Conservation (phyloP, 2,797 vertebrate species). For the Artibeus lituratus region DNA sequence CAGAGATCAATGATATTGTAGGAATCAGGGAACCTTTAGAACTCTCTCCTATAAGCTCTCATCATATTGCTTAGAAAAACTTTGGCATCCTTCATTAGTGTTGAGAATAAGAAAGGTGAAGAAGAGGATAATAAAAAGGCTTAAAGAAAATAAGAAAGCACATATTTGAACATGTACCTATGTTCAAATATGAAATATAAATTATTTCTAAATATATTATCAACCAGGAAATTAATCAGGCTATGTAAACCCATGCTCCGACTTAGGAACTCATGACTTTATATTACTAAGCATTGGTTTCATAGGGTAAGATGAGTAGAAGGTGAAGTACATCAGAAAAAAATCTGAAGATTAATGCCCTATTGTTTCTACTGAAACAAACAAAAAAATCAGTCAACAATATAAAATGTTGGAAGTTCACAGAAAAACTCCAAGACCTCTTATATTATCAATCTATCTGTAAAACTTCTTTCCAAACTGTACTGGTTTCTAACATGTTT, state of each 20-base stretch:
- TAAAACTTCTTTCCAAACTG: slow-evolving; percentile 2
- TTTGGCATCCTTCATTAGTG: background rate
- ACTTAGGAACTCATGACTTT: background rate
- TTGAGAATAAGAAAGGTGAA: slow-evolving; percentile 17
- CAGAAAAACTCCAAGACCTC: background rate
- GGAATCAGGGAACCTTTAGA: background rate
- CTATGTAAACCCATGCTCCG: background rate
- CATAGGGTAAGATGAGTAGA: background rate
- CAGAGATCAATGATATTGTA: background rate
- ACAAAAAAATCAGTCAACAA: slow-evolving; percentile 19
- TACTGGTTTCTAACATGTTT: slow-evolving; percentile 12
- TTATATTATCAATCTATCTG: background rate
- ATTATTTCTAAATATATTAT: slow-evolving; percentile 9
- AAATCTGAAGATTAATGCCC: background rate
- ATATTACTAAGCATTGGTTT: background rate
- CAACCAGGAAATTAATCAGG: background rate
- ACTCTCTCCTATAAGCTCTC: background rate
- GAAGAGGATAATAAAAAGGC: background rate
- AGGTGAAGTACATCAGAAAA: background rate
- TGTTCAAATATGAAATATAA: slow-evolving; percentile 26
- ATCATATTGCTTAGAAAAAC: background rate
- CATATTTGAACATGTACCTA: background rate
- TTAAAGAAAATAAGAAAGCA: slow-evolving; percentile 13
- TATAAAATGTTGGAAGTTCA: background rate
- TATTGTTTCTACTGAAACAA: background rate